A percentile compares a stretch with the other conserved stretches of the same genome.
Conservation (phyloP, 1,140 invertebrate genomes). For the Aphidius gifuensis region DNA sequence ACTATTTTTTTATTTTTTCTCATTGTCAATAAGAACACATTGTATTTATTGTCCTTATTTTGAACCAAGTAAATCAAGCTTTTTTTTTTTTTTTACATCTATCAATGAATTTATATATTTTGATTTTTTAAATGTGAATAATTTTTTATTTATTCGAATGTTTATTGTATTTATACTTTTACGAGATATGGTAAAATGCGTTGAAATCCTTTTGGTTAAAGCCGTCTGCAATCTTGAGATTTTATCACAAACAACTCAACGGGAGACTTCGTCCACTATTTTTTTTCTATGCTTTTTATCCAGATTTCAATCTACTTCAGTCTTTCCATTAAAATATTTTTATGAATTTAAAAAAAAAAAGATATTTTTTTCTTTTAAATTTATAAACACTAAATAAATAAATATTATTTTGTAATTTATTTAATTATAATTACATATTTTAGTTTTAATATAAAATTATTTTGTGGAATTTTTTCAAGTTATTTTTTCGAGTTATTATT, state of each 20-base stretch:
- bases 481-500: no score
- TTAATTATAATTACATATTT: not conserved
- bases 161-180: no score
- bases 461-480: not conserved
- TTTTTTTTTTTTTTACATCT: not conserved
- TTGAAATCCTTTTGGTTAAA: constrained; percentile 5
- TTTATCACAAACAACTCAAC: constrained; percentile 9
- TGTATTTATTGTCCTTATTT: no score
- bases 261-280: not conserved
- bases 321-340: not conserved
- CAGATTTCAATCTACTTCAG: constrained; percentile 12
- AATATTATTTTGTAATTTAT: not conserved
- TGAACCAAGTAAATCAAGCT: no score
- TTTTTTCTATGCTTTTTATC: not conserved
- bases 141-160: no score
- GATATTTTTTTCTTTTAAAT: not conserved
- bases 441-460: not conserved
- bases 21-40: no score
- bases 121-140: no score
- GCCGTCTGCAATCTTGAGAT: constrained; percentile 13
- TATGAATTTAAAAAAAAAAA: not conserved
- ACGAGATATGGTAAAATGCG: not conserved
- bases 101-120: no score
- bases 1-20: no score
- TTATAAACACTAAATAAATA: not conserved